Evolutionary conservation across 2,888 invertebrate genomes (phyloP), one percentile per base, ranked within the genome.

Genomic region (Lottia scabra): DNA sequence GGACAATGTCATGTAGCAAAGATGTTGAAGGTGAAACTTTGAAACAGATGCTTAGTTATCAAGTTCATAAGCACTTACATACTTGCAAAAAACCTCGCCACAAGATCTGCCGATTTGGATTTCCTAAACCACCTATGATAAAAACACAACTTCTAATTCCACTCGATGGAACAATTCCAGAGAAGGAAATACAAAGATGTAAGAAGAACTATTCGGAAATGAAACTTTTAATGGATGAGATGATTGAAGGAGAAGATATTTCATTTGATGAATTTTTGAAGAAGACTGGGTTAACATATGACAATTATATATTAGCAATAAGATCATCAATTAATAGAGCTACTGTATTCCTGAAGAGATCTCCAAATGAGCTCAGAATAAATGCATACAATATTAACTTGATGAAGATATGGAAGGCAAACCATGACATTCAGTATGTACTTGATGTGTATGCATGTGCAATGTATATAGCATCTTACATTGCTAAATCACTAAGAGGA

Each of bases 401-500:
- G n/a, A n/a, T n/a, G n/a, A n/a, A n/a, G n/a, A n/a, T n/a, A n/a
- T n/a, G n/a, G n/a, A n/a, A n/a, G n/a, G n/a, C n/a, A n/a, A n/a
- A n/a, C n/a, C n/a, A n/a, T n/a, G n/a, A n/a, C n/a, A n/a, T n/a
- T n/a, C n/a, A 48, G 5, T 30, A 4, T 30, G 30, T 30, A 5
- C 5, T 30, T 2, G 56, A 56, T 23, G 56, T 56, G 2, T 56
- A 56, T 56, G 56, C 56, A 10, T 56, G 56, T 56, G 56, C 56
- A 56, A 56, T 56, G 56, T 56, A 82, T 70, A 68, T 81, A 23
- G 75, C 75, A 0, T 71, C 80, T 10, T 80, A 83, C 65, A 63
- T 81, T 0, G 74, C 76, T 19, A 83, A 81, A 68, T 63, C 70
- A 38, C 79, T 79, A 45, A 15, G 77, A 23, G 79, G 80, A 1